Percentiles rank a stretch among this genome's conserved stretches.
Conservation (phyloP, 2,888 invertebrate genomes). For the Pardosa pseudoannulata region DNA sequence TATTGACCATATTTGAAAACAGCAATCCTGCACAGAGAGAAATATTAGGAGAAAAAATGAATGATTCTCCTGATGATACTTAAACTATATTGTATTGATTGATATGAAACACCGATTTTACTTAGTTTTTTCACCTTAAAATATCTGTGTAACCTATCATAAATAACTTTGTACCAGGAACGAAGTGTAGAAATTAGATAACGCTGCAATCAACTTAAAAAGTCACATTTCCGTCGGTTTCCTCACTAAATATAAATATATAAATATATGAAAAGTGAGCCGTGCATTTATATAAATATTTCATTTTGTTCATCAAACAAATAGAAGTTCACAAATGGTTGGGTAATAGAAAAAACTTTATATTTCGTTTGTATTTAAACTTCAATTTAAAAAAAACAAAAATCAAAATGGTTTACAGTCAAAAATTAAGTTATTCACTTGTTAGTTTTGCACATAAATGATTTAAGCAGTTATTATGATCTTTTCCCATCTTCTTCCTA, state of each 20-base stretch:
- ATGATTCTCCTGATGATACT: no score
- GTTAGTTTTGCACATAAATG: slow-evolving; percentile 35
- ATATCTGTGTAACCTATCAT: not conserved
- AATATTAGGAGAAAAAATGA: no score
- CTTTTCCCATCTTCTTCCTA: no score
- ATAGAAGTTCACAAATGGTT: slow-evolving; percentile 22
- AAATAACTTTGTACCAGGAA: not conserved
- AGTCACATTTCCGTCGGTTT: slow-evolving; percentile 42
- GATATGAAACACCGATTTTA: no score
- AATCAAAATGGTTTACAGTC: slow-evolving; percentile 9
- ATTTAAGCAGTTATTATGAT: slow-evolving; percentile 18
- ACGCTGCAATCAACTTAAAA: not conserved
- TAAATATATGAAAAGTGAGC: slow-evolving; percentile 20
- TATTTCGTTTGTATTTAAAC: not conserved
- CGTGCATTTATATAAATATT: slow-evolving; percentile 54
- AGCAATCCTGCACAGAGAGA: not conserved
- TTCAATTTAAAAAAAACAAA: not conserved
- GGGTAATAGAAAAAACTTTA: no score
- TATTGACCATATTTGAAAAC: not conserved
- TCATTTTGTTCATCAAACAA: slow-evolving; percentile 32
- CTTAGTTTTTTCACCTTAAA: no score
- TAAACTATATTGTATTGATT: no score
- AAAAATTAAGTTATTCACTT: slow-evolving; percentile 25
- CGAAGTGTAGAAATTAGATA: not conserved
- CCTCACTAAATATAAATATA: slow-evolving; percentile 34